Base-by-base conservation (phyloP, 2,888 invertebrate genomes). In the Keiferia lycopersicella region DNA sequence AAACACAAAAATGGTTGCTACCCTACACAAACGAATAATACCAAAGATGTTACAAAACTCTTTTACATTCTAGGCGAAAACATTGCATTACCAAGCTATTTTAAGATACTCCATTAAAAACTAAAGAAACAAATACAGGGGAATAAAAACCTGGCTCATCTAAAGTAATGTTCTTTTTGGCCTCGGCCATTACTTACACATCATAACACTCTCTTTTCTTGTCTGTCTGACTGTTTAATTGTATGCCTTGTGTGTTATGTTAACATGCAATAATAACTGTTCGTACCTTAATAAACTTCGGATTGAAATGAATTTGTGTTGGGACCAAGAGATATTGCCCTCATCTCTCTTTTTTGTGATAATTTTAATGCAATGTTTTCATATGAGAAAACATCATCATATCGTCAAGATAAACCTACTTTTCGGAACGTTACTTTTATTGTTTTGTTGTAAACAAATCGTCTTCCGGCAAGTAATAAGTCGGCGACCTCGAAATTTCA, bases 181-280 rank as follows among this genome's bases (percentile, higher is more conserved):
- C 51, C 51, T 53, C 26, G n/a, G 26, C 30, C 30, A 34, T 34
- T 34, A 56, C 56, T 26, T 64, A 45, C 56, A n/a, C 56, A 56
- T 56, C 48, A 22, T 59, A 57, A 56, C 56, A 56, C 56, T 34
- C 26, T 56, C 30, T 56, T 34, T 30, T 56, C 84, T 86, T 84
- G 82, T 85, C 73, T 78, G 73, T 79, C 76, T 77, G 78, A 78
- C 72, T 80, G 72, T 61, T 61, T 48, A 48, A 61, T 48, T 61
- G 30, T 61, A 48, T 48, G 48, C 61, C 18, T 48, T 26, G 34
- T 56, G 34, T 26, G 56, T 56, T 56, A 30, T 56, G 56, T 56
- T 56, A 34, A 34, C 56, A 30, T 45, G n/a, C 30, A 26, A 11
- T 30, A 22, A 59, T 41, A 39, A 41, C 59, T 18, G 39, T 59